Conservation (phyloP, 2,113 vertebrate genomes). For the Camelus dromedarius region DNA sequence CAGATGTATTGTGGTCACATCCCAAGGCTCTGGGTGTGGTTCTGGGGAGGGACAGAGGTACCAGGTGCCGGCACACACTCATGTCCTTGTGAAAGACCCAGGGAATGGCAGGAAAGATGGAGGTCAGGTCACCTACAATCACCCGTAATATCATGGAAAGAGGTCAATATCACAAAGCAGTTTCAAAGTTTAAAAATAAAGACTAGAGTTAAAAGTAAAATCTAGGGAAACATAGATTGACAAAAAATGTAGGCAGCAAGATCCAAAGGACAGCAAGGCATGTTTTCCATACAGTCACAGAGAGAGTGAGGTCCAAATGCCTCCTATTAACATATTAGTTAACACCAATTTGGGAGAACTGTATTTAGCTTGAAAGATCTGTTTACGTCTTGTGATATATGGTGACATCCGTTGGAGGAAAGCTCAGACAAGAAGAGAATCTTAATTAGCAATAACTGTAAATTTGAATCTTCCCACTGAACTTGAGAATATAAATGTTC, state of each 20-base stretch:
- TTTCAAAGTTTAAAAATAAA: background rate
- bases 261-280: fast-evolving
- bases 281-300: background rate
- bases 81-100: background rate
- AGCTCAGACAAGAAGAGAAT: slow-evolving; percentile 8
- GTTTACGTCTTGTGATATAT: slow-evolving; percentile 30
- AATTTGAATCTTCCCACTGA: background rate
- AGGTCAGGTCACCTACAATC: background rate
- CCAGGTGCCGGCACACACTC: no score
- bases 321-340: background rate
- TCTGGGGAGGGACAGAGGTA: background rate
- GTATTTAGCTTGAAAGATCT: slow-evolving; percentile 20
- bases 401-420: background rate
- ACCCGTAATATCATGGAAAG: background rate
- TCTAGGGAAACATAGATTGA: background rate
- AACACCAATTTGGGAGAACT: slow-evolving; percentile 2
- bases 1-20: background rate
- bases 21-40: fast-evolving
- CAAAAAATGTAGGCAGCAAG: background rate
- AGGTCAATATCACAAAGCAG: background rate
- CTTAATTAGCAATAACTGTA: slow-evolving; percentile 51
- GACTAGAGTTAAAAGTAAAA: background rate
- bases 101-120: background rate
- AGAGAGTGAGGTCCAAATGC: background rate
- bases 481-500: background rate